Conservation (phyloP, 2,113 vertebrate species). For the Macaca fascicularis region T2T-MFA8v1.1 NC_088387.1:44475001-44475500, state of each 20-base stretch:
- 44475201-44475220: constrained; percentile 54
- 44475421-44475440: background rate
- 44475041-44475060: constrained; percentile 55
- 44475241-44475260: constrained; percentile 54
- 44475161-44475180: constrained; percentile 57
- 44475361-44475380: constrained; percentile 4
- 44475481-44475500: background rate
- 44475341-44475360: constrained; percentile 2
- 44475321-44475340: background rate
- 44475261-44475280: constrained; percentile 42
- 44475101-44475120: constrained; percentile 63
- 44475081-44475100: constrained; percentile 72
- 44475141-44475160: constrained; percentile 71
- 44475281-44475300: constrained; percentile 61
- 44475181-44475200: constrained; percentile 57
- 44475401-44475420: background rate
- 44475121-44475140: constrained; percentile 62
- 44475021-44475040: constrained; percentile 47
- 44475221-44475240: constrained; percentile 55
- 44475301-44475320: constrained; percentile 26
- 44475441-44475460: background rate
- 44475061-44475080: constrained; percentile 53
- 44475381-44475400: background rate
- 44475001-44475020: constrained; percentile 22
- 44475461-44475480: background rate